Base-by-base conservation (phyloP, 2,797 vertebrate species). In the Luscinia luscinia region DNA sequence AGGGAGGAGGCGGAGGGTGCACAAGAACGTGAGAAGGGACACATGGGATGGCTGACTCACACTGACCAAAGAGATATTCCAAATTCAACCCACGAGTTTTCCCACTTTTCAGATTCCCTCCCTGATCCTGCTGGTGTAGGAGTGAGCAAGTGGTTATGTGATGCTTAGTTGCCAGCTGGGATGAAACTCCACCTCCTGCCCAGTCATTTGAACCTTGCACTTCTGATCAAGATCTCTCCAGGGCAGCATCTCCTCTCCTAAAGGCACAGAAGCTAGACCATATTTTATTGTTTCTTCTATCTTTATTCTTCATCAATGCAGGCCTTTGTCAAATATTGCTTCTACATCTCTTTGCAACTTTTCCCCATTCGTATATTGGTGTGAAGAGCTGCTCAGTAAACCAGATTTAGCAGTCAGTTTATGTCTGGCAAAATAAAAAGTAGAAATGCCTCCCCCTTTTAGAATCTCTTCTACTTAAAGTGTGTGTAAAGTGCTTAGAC, bases 21-120 rank as follows among this genome's bases (percentile, higher is more conserved):
- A 27, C 9, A 49, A 23, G 41, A 32, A 48, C 27, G 1, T 45
- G 27, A 27, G 38, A 66, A 19, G 8, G 16, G 13, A 21, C 19
- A n/a, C 13, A 9, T 1, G 2, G 20, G 19, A 66, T 3, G 7
- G 9, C 24, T 59, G 45, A 52, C 11, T 51, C 2, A 3, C 6
- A 21, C 40, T 52, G 52, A 59, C 38, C 28, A 52, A 45, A 34
- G 28, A 4, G 2, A 15, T 45, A 18, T 52, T 66, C n/a, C 52
- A 45, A 40, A 66, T 38, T 51, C 45, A 51, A 1, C 19, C 61
- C 8, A 8, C n/a, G 16, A 46, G 8, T 66, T 73, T 58, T 58
- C 23, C 23, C 45, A 17, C 38, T 52, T 66, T 12, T 80, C 16
- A 52, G 8, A 30, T 58, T 66, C 16, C 58, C 23, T 80, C 23